Conservation (phyloP, 2,888 invertebrate species). For the Drosophila longiperda region DNA sequence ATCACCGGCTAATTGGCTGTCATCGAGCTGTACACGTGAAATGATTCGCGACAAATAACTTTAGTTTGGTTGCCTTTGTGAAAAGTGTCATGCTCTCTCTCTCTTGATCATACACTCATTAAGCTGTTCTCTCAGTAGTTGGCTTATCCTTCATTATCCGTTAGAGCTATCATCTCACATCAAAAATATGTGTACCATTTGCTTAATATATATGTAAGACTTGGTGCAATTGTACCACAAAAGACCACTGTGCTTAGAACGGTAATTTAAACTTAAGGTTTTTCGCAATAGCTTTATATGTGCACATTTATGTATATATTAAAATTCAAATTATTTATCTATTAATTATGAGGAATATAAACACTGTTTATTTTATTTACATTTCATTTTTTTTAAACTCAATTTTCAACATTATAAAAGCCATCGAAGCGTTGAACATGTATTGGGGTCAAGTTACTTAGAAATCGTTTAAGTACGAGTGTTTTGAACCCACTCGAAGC, state of each 20-base stretch:
- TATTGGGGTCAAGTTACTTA: slow-evolving; percentile 12
- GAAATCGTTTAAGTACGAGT: slow-evolving; percentile 4
- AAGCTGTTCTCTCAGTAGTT: neutral
- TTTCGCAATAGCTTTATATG: neutral
- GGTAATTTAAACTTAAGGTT: neutral
- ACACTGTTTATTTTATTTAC: neutral
- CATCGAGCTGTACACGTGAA: neutral
- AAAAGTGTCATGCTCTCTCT: neutral
- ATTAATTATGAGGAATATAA: no score
- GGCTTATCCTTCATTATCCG: neutral
- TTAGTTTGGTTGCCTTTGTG: neutral
- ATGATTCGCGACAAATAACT: no score
- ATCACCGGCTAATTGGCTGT: neutral
- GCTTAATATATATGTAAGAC: neutral
- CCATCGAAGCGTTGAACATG: slow-evolving; percentile 1
- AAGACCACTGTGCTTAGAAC: neutral
- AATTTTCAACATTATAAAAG: neutral
- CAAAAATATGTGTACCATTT: neutral
- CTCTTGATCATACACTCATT: neutral
- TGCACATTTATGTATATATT: neutral
- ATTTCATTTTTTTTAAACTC: neutral
- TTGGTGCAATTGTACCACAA: neutral
- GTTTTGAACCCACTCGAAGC: slow-evolving; percentile 1
- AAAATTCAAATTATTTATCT: neutral
- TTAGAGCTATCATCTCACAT: neutral